Conservation (phyloP, 1,140 invertebrate species). For the Zophobas morio region DNA sequence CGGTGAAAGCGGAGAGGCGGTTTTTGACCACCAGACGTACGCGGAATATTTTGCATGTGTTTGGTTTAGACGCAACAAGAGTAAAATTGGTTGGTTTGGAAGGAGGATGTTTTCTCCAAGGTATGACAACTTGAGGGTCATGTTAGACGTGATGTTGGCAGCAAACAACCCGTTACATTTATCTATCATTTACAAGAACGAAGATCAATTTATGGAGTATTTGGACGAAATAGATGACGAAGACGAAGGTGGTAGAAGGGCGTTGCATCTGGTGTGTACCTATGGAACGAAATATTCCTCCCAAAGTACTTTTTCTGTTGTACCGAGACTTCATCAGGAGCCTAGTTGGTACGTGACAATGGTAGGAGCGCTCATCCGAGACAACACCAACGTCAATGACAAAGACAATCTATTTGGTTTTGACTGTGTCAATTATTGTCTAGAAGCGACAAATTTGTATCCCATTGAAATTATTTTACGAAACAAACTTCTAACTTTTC, state of each 20-base stretch:
- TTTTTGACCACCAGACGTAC: background rate
- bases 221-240: background rate
- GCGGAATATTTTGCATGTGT: background rate
- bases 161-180: background rate
- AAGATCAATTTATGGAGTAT: background rate
- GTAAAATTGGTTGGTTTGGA: background rate
- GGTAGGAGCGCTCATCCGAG: no score
- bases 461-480: no score
- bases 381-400: no score
- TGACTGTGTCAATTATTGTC: no score
- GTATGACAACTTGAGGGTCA: background rate
- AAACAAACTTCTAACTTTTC: no score
- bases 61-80: background rate
- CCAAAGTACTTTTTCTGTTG: no score
- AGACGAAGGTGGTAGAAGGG: background rate
- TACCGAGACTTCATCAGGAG: no score
- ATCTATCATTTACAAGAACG: background rate
- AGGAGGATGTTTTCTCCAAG: background rate
- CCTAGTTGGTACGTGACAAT: no score
- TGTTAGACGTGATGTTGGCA: background rate
- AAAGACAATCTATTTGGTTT: no score
- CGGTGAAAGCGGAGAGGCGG: background rate
- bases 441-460: no score
- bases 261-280: no score
- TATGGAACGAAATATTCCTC: no score